Percentiles rank a stretch among this genome's conserved stretches.
Evolutionary conservation across 2,888 invertebrate species (phyloP).

Genomic region (Aphidius colemani): DNA sequence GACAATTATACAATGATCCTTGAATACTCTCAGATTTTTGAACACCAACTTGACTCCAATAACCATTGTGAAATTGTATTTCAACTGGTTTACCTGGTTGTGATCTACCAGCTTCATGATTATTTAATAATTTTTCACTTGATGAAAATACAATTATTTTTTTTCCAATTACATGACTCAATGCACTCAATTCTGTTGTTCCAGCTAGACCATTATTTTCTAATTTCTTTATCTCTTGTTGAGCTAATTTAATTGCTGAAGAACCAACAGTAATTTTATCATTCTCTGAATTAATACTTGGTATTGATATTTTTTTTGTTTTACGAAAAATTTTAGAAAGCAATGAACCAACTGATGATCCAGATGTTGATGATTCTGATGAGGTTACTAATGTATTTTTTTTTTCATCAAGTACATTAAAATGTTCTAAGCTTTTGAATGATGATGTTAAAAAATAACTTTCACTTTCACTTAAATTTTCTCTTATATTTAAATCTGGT

Average conservation of each 20-base stretch:
- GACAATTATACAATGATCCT: conserved; percentile 39
- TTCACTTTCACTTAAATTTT: too few species aligned
- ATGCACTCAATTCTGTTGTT: conserved; percentile 36
- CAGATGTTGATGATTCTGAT: too few species aligned
- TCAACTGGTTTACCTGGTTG: conserved; percentile 25
- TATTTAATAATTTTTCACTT: conserved; percentile 1
- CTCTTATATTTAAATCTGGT: too few species aligned
- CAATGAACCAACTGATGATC: too few species aligned
- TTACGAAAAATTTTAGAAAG: too few species aligned
- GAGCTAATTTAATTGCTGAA: conserved; percentile 21
- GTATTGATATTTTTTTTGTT: not conserved
- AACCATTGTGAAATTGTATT: conserved; percentile 44
- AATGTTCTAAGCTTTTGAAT: too few species aligned
- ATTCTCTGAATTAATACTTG: conserved; percentile 25
- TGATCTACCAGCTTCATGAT: conserved; percentile 27
- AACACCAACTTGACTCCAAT: conserved; percentile 39
- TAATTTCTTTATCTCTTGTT: conserved; percentile 33
- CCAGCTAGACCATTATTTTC: conserved; percentile 39
- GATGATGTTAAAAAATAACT: too few species aligned
- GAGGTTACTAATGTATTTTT: too few species aligned
- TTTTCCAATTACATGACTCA: conserved; percentile 32
- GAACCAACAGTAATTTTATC: conserved; percentile 11
- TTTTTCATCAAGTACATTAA: too few species aligned
- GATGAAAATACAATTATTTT: conserved; percentile 37
- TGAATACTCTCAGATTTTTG: conserved; percentile 31